These are phyloP conservation scores for Hycleus cichorii DNA, from an alignment of 1,140 invertebrate genomes.

Conservation along the genomic window DNA sequence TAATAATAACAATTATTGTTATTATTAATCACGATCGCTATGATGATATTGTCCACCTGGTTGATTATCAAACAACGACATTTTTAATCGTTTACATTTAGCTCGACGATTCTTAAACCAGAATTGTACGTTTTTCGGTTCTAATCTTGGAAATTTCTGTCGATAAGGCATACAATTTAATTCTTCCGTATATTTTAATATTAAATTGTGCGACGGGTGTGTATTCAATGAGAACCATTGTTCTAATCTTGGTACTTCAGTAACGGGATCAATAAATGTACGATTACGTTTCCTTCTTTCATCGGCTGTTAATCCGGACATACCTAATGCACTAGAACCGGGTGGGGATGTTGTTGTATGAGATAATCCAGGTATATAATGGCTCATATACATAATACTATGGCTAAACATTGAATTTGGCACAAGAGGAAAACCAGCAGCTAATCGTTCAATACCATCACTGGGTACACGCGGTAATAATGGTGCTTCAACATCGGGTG, in stretches of 20 bases:
- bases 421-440: constrained; percentile 62
- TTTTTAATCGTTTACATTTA: constrained; percentile 90
- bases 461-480: constrained; percentile 30
- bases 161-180: constrained; percentile 90
- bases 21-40: constrained; percentile 31
- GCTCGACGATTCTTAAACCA: constrained; percentile 95
- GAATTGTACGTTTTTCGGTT: constrained; percentile 97
- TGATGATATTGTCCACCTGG: constrained; percentile 32
- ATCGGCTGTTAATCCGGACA: constrained; percentile 58
- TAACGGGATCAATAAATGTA: constrained; percentile 98
- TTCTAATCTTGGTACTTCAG: constrained; percentile 92
- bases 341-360: constrained; percentile 43
- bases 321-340: constrained; percentile 50
- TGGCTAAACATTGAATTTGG: constrained; percentile 77
- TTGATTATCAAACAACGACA: constrained; percentile 66
- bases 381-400: constrained; percentile 86
- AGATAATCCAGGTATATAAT: constrained; percentile 63
- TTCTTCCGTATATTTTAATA: constrained; percentile 94
- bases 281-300: constrained; percentile 88
- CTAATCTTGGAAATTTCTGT: constrained; percentile 91
- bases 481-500: constrained; percentile 36
- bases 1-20: no score
- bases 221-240: constrained; percentile 97
- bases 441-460: constrained; percentile 45
- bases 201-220: constrained; percentile 93